Conservation (phyloP, 2,888 invertebrate genomes). For the Pyrgus malvae region DNA sequence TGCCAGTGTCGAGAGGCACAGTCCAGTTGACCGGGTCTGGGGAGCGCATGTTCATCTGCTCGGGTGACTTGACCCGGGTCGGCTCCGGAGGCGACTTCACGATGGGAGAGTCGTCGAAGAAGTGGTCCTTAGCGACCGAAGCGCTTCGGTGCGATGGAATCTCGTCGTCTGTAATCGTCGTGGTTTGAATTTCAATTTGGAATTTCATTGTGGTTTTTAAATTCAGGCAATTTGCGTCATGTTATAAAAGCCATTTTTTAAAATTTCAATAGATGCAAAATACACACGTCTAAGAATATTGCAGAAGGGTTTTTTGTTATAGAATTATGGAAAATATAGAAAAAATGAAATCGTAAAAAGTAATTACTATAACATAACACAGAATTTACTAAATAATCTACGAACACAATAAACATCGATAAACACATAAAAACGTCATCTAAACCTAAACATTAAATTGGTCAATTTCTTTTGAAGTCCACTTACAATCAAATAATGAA, state of each 20-base stretch:
- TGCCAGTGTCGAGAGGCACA: slow-evolving; percentile 95
- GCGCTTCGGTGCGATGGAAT: slow-evolving; percentile 75
- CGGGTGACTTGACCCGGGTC: slow-evolving; percentile 95
- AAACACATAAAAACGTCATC: slow-evolving; percentile 15
- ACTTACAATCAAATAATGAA: not conserved
- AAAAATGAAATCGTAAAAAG: not conserved
- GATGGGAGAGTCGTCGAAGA: slow-evolving; percentile 82
- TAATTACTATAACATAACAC: not conserved
- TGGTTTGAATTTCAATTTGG: slow-evolving; percentile 1
- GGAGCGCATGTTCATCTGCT: slow-evolving; percentile 95
- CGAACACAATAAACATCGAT: slow-evolving; percentile 29
- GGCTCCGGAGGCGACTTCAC: slow-evolving; percentile 97
- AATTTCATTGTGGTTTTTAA: not conserved
- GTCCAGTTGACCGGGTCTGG: slow-evolving; percentile 98
- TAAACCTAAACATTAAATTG: not conserved
- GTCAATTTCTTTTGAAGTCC: slow-evolving; percentile 8
- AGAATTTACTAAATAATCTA: slow-evolving; percentile 24
- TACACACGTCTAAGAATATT: too few species aligned
- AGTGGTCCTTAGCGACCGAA: slow-evolving; percentile 77
- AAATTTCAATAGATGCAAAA: not conserved
- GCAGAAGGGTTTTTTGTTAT: too few species aligned
- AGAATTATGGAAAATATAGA: not conserved
- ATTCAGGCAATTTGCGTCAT: not conserved
- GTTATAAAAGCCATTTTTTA: too few species aligned
- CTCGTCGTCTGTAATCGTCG: slow-evolving; percentile 63